Evolutionary conservation across 2,797 vertebrate genomes (phyloP), one percentile per base, ranked within the genome.

Genomic region (Moxostoma hubbsi): DNA sequence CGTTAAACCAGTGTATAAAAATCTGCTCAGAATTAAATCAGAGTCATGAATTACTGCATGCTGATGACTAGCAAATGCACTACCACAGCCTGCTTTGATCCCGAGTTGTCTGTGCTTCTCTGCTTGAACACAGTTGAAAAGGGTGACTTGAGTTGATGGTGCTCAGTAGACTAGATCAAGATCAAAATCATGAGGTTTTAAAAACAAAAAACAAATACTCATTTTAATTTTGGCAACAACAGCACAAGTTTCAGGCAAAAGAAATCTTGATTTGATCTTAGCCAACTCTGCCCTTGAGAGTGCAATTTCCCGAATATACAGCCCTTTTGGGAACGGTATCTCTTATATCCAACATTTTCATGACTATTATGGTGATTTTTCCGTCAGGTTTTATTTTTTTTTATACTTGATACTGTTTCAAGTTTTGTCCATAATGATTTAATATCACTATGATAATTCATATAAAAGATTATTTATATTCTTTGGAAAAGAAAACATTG

Each of bases 21-120:
- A 69, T 79, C 51, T 78, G 74, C 46, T 58, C 72, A 50, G 67
- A 74, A 76, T 81, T 79, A 81, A 10, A 64, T 51, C 45, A 58
- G 61, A 72, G 51, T 57, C 61, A 62, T 75, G 55, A 82, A 77
- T 77, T 45, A 67, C 36, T 47, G 18, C 8, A 55, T 51, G 51
- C 36, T 72, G 53, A 66, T 74, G 61, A 69, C 15, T 80, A 75
- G 66, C 62, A 53, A n/a, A 70, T 65, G 24, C 43, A 24, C 18
- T 47, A 36, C 58, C 16, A 67, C 73, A 46, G 67, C 18, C 16
- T 66, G 75, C 74, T 77, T 13, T 58, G 49, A 63, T 78, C 76
- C 59, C 63, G 76, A 24, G 53, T 65, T 47, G 51, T 73, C 51
- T 65, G 18, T 57, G 45, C 45, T 58, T 73, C 69, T 72, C 77